These are phyloP conservation scores for Berghia stephanieae DNA, from an alignment of 1,140 invertebrate genomes.

Conservation along the genomic window DNA sequence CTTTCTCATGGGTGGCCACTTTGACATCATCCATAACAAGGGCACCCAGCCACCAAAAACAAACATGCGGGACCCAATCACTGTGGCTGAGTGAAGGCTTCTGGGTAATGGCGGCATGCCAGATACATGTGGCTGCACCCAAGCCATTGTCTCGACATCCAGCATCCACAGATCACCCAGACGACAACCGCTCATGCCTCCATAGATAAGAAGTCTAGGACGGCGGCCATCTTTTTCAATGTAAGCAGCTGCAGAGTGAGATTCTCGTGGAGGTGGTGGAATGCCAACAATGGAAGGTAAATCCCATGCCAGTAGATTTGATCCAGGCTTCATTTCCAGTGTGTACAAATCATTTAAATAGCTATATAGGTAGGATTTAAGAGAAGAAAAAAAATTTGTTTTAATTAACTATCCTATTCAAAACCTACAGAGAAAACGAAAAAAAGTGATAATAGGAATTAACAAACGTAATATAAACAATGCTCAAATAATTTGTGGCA, in stretches of 20 bases:
- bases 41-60: constrained; percentile 99
- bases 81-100: constrained; percentile 94
- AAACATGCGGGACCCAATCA: constrained; percentile 95
- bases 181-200: constrained; percentile 97
- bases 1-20: constrained; percentile 90
- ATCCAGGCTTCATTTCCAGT: constrained; percentile 83
- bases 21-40: constrained; percentile 76
- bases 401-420: background rate
- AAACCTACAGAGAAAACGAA: background rate
- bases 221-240: constrained; percentile 76
- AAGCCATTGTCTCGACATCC: constrained; percentile 87
- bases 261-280: constrained; percentile 93
- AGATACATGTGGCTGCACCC: constrained; percentile 87
- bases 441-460: background rate
- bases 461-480: background rate
- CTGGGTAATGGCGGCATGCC: constrained; percentile 92
- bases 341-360: constrained; percentile 91
- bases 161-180: constrained; percentile 94
- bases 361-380: constrained; percentile 57
- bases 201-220: constrained; percentile 86
- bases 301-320: constrained; percentile 81
- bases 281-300: constrained; percentile 85
- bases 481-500: background rate
- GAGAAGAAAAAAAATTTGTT: background rate
- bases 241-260: constrained; percentile 94